Evolutionary conservation across 2,888 invertebrate species (phyloP), one percentile per base, ranked within the genome.

Genomic region (Hypomecis atomaria): DNA sequence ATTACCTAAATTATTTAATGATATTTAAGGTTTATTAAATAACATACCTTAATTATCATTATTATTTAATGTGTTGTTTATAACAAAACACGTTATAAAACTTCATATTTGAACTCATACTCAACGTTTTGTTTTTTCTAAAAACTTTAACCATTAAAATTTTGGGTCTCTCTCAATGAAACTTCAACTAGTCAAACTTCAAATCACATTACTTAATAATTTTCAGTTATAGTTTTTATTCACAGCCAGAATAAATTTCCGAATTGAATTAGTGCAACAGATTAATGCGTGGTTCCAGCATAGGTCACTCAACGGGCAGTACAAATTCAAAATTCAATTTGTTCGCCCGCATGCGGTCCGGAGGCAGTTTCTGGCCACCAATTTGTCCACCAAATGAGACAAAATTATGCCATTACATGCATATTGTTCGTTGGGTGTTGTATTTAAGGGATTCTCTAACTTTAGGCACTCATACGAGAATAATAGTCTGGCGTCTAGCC

Each of bases 401-500:
- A n/a, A 60, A 65, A 60, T 45, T 13, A 50, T 57, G 42, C 44
- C 6, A 37, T 42, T 57, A 57, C 3, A 37, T 44, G 42, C 44
- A 52, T 57, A 43, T 56, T 36, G 42, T 52, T 45, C 37, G 52
- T 56, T 60, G 33, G 0, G 50, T 11, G 54, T 59, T 59, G 50
- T 59, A 43, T 57, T 60, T 23, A 54, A 59, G 49, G 54, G 65
- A 60, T 65, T 56, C 40, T 45, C 47, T 47, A 60, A 56, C 45
- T 59, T 65, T 60, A 3, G 23, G 23, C 23, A 23, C 23, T 23
- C 23, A 53, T 37, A 36, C 37, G 10, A 67, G 66, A 72, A 74
- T 77, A 76, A 75, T 75, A 70, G 66, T 69, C 77, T 85, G 85
- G 85, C 84, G 64, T 60, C 62, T 62, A 59, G 83, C 85, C 84